A percentile compares a stretch with the other conserved stretches of the same genome.
Evolutionary conservation across 2,797 vertebrate species (phyloP).

Genomic region (Lepilemur septentrionalis): DNA sequence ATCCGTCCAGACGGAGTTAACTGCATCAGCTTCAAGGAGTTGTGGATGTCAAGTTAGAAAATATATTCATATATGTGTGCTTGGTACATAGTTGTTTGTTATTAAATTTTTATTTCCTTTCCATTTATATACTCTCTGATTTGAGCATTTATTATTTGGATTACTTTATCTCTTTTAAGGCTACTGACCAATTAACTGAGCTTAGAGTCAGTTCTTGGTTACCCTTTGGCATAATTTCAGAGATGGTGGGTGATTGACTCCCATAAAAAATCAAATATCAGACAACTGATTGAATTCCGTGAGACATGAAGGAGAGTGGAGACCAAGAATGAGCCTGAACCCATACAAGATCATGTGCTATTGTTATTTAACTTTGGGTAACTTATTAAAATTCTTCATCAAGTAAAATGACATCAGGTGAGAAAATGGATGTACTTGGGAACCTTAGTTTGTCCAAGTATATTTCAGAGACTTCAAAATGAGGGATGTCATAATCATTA

Average conservation of each 20-base stretch:
- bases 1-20: neutral
- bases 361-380: slow-evolving; percentile 75
- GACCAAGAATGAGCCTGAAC: slow-evolving; percentile 68
- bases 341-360: slow-evolving; percentile 71
- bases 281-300: slow-evolving; percentile 76
- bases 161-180: neutral
- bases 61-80: neutral
- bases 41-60: neutral
- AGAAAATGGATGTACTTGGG: slow-evolving; percentile 68
- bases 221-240: slow-evolving; percentile 76
- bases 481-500: slow-evolving; percentile 46
- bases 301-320: slow-evolving; percentile 74
- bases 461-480: slow-evolving; percentile 58
- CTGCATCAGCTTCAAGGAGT: neutral
- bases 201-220: slow-evolving; percentile 25
- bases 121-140: neutral
- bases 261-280: slow-evolving; percentile 66
- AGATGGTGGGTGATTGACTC: slow-evolving; percentile 40
- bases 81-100: neutral
- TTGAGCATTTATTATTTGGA: neutral
- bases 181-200: neutral
- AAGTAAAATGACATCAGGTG: slow-evolving; percentile 68
- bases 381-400: slow-evolving; percentile 74
- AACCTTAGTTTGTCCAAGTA: slow-evolving; percentile 30
- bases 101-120: slow-evolving; percentile 5